phyloP scores from a whole-genome alignment of 2,888 invertebrate genomes.

The Nymphalis c-album region DNA sequence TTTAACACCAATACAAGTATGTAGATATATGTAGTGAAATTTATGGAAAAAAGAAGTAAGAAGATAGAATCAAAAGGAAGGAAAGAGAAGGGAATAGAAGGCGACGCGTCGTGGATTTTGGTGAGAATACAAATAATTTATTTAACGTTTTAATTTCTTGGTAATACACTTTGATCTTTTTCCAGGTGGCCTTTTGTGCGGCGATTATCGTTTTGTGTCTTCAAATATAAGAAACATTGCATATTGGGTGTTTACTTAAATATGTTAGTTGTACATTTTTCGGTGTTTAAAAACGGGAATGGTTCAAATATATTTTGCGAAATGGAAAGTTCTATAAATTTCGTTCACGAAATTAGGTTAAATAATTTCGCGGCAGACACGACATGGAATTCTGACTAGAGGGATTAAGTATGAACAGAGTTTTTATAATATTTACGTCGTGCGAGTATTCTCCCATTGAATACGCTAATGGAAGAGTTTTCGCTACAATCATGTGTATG shows the following conservation, averaged over 20 bases:
- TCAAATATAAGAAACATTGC: slow-evolving; percentile 5
- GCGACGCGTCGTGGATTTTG: slow-evolving; percentile 49
- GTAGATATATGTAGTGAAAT: slow-evolving; percentile 16
- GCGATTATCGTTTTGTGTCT: slow-evolving; percentile 24
- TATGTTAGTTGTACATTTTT: background rate
- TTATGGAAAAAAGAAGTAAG: slow-evolving; percentile 24
- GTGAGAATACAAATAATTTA: slow-evolving; percentile 48
- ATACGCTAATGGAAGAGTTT: slow-evolving; percentile 15
- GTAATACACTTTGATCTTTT: slow-evolving; percentile 73
- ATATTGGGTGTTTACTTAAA: background rate
- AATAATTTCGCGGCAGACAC: slow-evolving; percentile 41
- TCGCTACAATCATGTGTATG: slow-evolving; percentile 10
- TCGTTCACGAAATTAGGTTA: background rate
- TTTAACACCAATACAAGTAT: slow-evolving; percentile 8
- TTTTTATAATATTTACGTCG: slow-evolving; percentile 20
- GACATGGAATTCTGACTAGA: slow-evolving; percentile 44
- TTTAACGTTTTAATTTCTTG: slow-evolving; percentile 51
- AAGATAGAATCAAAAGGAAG: slow-evolving; percentile 22
- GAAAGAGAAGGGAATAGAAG: slow-evolving; percentile 39
- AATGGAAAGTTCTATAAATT: background rate
- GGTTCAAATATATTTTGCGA: background rate
- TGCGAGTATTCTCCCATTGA: slow-evolving; percentile 1
- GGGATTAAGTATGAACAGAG: slow-evolving; percentile 64
- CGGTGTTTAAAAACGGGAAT: background rate
- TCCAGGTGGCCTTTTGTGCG: slow-evolving; percentile 53